phyloP scores from a whole-genome alignment of 2,113 vertebrate species.

The Conger conger region DNA sequence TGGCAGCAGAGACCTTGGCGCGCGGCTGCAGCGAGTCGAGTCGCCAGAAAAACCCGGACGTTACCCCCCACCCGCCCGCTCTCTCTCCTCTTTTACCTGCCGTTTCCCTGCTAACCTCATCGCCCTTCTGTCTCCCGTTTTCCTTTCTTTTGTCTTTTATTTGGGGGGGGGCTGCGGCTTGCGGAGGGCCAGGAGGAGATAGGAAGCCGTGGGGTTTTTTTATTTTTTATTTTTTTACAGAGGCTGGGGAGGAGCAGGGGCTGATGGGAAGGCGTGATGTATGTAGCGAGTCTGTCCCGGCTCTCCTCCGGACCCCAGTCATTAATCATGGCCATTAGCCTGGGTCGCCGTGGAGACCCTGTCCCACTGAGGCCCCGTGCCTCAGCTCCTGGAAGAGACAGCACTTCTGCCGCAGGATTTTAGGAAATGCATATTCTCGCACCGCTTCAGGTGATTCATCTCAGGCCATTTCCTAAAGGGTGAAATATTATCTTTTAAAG shows the following conservation, averaged over 20 bases:
- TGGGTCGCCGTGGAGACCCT: slow-evolving; percentile 79
- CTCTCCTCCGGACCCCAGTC: slow-evolving; percentile 99
- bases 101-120: slow-evolving; percentile 96
- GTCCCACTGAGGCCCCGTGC: slow-evolving; percentile 52
- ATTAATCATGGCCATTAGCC: slow-evolving; percentile 99
- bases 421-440: slow-evolving; percentile 45
- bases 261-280: slow-evolving; percentile 99
- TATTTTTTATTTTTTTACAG: slow-evolving; percentile 67
- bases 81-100: slow-evolving; percentile 91
- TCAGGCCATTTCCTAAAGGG: neutral
- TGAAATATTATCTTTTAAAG: neutral
- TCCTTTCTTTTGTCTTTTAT: slow-evolving; percentile 15
- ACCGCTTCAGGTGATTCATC: slow-evolving; percentile 40
- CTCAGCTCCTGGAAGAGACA: slow-evolving; percentile 37
- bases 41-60: slow-evolving; percentile 90
- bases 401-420: slow-evolving; percentile 35
- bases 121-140: slow-evolving; percentile 74
- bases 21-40: slow-evolving; percentile 95
- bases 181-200: slow-evolving; percentile 76
- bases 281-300: slow-evolving; percentile 98
- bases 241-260: slow-evolving; percentile 86
- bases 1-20: slow-evolving; percentile 99
- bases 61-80: slow-evolving; percentile 41
- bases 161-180: slow-evolving; percentile 63
- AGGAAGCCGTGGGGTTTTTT: slow-evolving; percentile 60